A percentile compares a stretch with the other conserved stretches of the same genome.
Evolutionary conservation across 2,113 vertebrate genomes (phyloP).

Genomic region (Maccullochella peelii): DNA sequence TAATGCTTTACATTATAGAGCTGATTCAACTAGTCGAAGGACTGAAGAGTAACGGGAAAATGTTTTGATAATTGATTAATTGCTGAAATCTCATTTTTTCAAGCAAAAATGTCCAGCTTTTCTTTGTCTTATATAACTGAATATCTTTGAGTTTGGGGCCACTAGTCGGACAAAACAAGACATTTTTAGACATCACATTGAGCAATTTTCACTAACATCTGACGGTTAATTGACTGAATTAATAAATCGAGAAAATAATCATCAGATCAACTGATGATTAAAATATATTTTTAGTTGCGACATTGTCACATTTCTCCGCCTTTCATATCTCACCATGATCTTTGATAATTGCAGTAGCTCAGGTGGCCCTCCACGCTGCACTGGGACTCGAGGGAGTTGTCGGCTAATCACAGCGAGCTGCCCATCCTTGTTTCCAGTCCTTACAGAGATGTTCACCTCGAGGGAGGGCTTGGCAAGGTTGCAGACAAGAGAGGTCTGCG

Average conservation of each 20-base stretch:
- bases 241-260: background rate
- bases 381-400: background rate
- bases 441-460: background rate
- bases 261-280: background rate
- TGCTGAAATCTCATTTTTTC: background rate
- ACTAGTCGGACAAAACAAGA: background rate
- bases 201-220: background rate
- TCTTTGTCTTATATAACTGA: background rate
- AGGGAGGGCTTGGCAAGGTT: slow-evolving; percentile 21
- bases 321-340: background rate
- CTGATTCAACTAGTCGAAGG: background rate
- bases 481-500: slow-evolving; percentile 22
- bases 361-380: background rate
- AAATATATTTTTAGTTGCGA: too few species aligned
- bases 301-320: background rate
- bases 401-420: background rate
- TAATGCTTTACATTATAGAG: background rate
- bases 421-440: slow-evolving; percentile 4
- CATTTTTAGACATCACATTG: background rate
- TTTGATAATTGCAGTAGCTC: background rate
- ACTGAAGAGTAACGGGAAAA: background rate
- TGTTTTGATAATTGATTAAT: background rate
- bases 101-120: background rate
- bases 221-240: background rate
- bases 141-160: background rate